phyloP scores from a whole-genome alignment of 2,797 vertebrate species.

The Myiotriccus ornatus region DNA sequence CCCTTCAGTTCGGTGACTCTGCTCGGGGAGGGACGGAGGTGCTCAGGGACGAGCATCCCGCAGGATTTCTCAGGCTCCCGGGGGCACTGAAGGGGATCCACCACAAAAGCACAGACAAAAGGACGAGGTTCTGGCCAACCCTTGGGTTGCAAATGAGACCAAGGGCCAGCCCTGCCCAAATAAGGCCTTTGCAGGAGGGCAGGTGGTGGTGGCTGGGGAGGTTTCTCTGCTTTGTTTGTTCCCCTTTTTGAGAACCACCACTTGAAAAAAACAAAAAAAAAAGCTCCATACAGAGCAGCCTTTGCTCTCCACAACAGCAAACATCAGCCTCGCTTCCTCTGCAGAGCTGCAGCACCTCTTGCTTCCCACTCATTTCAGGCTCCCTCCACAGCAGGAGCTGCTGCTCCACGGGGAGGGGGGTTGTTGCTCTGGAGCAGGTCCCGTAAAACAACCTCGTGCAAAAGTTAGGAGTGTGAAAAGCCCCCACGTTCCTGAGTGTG shows the following conservation, averaged over 20 bases:
- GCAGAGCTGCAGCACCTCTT: not conserved
- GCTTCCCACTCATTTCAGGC: not conserved
- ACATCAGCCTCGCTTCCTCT: not conserved
- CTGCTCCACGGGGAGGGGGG: not conserved
- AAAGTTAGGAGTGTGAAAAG: not conserved
- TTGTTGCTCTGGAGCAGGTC: not conserved
- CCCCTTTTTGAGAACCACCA: slow-evolving; percentile 44
- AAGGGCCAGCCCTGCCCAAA: not conserved
- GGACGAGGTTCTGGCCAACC: not conserved
- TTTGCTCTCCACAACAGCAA: not conserved
- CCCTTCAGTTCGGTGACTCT: accelerated
- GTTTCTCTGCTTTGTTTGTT: slow-evolving; percentile 25
- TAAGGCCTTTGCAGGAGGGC: not conserved
- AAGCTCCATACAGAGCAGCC: not conserved
- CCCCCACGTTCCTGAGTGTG: not conserved
- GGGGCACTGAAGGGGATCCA: not conserved
- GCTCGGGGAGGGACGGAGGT: not conserved
- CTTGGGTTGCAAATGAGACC: not conserved
- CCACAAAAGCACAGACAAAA: not conserved
- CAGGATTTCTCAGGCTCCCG: not conserved
- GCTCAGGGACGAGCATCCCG: accelerated
- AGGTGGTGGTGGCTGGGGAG: not conserved
- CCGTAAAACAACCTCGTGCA: not conserved
- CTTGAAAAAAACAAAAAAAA: not conserved
- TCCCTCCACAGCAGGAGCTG: not conserved